phyloP scores from a whole-genome alignment of 64 coral and sea anemone genomes.

The Actinia tenebrosa region DNA sequence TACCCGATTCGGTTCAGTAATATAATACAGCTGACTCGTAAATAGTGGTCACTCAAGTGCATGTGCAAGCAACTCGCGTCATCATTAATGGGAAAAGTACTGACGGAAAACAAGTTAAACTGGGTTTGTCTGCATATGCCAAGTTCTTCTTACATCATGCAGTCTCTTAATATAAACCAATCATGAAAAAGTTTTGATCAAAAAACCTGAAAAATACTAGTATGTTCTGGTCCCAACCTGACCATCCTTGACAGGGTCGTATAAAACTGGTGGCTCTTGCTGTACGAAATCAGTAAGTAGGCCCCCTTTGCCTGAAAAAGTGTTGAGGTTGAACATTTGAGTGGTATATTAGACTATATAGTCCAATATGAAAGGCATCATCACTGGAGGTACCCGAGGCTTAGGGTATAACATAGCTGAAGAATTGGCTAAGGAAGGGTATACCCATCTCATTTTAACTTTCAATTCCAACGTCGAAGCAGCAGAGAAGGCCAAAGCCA shows the following conservation, averaged over 20 bases:
- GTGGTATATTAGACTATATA: not conserved
- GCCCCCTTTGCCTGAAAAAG: not conserved
- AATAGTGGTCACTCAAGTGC: too few species aligned
- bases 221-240: too few species aligned
- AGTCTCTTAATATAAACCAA: not conserved
- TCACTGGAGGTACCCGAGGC: slow-evolving; percentile 66
- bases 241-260: too few species aligned
- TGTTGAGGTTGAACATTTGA: not conserved
- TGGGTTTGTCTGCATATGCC: not conserved
- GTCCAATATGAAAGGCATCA: slow-evolving; percentile 44
- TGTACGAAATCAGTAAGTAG: not conserved
- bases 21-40: too few species aligned
- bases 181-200: not conserved
- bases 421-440: slow-evolving; percentile 63
- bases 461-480: slow-evolving; percentile 68
- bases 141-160: not conserved
- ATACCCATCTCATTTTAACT: slow-evolving; percentile 65
- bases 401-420: slow-evolving; percentile 57
- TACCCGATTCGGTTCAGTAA: too few species aligned
- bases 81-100: not conserved
- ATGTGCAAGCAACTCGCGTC: too few species aligned
- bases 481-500: slow-evolving; percentile 48
- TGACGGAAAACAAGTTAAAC: not conserved
- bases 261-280: too few species aligned
- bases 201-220: too few species aligned